A percentile compares a stretch with the other conserved stretches of the same genome.
Evolutionary conservation across 1,140 invertebrate genomes (phyloP).

Genomic region (Ephestia elutella): DNA sequence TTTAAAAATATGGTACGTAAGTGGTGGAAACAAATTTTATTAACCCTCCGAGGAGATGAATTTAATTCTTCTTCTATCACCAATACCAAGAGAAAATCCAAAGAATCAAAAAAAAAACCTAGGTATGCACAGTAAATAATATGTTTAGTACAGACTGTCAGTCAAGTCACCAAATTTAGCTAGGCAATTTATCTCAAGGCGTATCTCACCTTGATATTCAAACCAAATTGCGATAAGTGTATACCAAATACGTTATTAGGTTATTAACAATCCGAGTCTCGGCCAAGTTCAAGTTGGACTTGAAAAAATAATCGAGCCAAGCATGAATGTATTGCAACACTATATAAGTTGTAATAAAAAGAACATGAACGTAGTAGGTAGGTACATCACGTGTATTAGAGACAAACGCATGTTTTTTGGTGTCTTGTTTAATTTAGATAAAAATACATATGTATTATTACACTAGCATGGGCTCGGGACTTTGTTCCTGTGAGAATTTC

Average conservation of each 20-base stretch:
- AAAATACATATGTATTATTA: too few relatives aligned
- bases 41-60: too few relatives aligned
- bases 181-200: neutral
- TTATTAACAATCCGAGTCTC: constrained; percentile 25
- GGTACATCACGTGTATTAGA: neutral
- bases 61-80: too few relatives aligned
- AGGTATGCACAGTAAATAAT: too few relatives aligned
- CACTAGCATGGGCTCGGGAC: too few relatives aligned
- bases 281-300: constrained; percentile 48
- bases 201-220: constrained; percentile 3
- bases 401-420: too few relatives aligned
- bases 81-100: too few relatives aligned
- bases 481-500: too few relatives aligned
- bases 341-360: neutral
- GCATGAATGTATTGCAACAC: constrained; percentile 5
- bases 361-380: neutral
- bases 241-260: constrained; percentile 5
- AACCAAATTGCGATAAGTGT: constrained; percentile 1
- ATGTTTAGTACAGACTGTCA: neutral
- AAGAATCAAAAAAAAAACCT: too few relatives aligned
- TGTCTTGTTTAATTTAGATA: too few relatives aligned
- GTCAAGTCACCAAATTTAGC: neutral
- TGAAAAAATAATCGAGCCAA: constrained; percentile 17
- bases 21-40: too few relatives aligned
- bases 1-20: too few relatives aligned